Percentiles rank a stretch among this genome's conserved stretches.
phyloP scores from a whole-genome alignment of 2,888 invertebrate genomes.

The Drosophila rubida region DNA sequence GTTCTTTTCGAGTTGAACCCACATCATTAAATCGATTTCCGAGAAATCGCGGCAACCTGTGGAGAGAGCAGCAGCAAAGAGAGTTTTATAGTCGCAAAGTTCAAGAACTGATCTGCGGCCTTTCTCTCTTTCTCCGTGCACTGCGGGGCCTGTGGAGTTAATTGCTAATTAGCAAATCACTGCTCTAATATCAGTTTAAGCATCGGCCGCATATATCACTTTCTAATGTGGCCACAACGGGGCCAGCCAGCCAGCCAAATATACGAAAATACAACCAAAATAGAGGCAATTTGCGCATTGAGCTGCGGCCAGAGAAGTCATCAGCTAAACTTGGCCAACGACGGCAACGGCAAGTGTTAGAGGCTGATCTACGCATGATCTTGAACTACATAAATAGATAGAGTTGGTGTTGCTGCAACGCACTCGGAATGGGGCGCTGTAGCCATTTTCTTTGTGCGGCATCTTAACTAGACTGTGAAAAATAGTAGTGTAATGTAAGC shows the following conservation, averaged over 20 bases:
- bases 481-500: conserved; percentile 65
- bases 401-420: conserved; percentile 30
- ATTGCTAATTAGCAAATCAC: conserved; percentile 57
- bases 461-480: conserved; percentile 77
- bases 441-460: conserved; percentile 38
- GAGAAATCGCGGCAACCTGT: not conserved
- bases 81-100: not conserved
- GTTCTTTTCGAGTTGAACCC: conserved; percentile 9
- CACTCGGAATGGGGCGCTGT: conserved; percentile 34
- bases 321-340: conserved; percentile 27
- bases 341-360: conserved; percentile 24
- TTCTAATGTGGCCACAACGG: conserved; percentile 65
- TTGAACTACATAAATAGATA: conserved; percentile 60
- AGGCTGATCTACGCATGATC: conserved; percentile 61
- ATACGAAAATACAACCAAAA: not conserved
- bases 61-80: not conserved
- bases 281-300: conserved; percentile 24
- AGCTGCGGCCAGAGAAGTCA: conserved; percentile 24
- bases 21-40: conserved; percentile 17
- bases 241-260: conserved; percentile 50
- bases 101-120: not conserved
- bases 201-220: conserved; percentile 52
- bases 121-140: conserved; percentile 4
- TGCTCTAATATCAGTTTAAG: conserved; percentile 39
- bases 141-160: not conserved